Percentiles rank a stretch among this genome's conserved stretches.
Evolutionary conservation across 2,888 invertebrate genomes (phyloP).

Genomic region (Melanotus villosus): DNA sequence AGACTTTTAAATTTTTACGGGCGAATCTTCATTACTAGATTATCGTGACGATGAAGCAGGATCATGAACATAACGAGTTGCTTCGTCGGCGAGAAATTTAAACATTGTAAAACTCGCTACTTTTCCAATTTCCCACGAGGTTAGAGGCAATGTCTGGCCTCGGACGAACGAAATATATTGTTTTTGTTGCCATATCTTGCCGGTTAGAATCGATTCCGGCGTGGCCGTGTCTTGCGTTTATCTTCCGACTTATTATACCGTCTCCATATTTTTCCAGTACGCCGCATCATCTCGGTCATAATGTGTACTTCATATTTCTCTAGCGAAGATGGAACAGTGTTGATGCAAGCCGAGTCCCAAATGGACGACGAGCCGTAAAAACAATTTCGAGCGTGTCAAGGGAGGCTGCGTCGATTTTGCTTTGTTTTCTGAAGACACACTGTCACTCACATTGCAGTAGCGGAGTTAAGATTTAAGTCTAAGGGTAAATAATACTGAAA

Average conservation of each 20-base stretch:
- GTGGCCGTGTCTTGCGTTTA: conserved; percentile 29
- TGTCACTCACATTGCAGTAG: conserved; percentile 35
- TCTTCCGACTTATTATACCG: conserved; percentile 32
- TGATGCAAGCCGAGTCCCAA: conserved; percentile 28
- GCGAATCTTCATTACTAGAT: conserved; percentile 23
- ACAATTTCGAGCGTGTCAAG: conserved; percentile 42
- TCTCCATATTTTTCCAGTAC: conserved; percentile 20
- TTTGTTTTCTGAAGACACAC: conserved; percentile 41
- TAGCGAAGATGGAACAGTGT: conserved; percentile 11
- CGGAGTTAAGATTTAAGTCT: conserved; percentile 22
- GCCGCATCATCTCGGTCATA: conserved; percentile 27
- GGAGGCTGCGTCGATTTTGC: conserved; percentile 42
- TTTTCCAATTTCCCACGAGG: conserved; percentile 49
- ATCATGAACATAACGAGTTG: conserved; percentile 24
- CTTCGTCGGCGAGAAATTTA: conserved; percentile 37
- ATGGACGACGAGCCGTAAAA: conserved; percentile 42
- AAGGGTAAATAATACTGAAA: neutral
- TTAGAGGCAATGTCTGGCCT: conserved; percentile 39
- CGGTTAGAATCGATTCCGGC: conserved; percentile 32
- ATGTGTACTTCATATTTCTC: conserved; percentile 35
- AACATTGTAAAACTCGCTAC: conserved; percentile 43
- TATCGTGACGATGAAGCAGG: conserved; percentile 7
- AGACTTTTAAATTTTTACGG: conserved; percentile 21
- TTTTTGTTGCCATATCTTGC: conserved; percentile 40
- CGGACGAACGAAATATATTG: conserved; percentile 43